Conservation (phyloP, 2,888 invertebrate genomes). For the Rosalia funebris region DNA sequence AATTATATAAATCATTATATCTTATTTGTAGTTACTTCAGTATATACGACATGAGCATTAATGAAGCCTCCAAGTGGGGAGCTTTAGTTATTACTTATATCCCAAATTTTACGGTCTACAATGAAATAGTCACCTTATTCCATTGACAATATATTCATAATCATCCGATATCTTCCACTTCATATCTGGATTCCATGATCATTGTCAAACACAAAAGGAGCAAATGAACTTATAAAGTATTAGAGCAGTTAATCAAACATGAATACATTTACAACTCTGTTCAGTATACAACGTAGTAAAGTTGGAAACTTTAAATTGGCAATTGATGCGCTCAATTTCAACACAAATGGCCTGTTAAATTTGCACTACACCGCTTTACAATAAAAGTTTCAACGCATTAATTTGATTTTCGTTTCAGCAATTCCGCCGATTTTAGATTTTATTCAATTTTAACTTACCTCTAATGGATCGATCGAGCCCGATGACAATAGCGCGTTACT, state of each 20-base stretch:
- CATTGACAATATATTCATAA: no score
- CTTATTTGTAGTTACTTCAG: no score
- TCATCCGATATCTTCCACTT: no score
- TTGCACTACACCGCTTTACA: not conserved
- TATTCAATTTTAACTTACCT: conserved; percentile 10
- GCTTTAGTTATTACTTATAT: no score
- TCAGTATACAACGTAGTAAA: not conserved
- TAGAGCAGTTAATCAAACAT: not conserved
- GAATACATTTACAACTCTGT: not conserved
- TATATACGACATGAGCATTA: no score
- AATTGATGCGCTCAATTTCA: conserved; percentile 1
- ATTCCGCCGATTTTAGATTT: not conserved
- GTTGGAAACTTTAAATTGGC: not conserved
- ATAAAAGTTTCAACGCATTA: conserved; percentile 1
- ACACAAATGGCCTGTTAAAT: not conserved
- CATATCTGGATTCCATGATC: no score
- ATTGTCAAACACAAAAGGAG: no score
- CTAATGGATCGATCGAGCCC: not conserved
- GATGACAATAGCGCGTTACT: not conserved
- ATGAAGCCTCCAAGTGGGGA: no score
- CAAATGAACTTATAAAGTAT: no score
- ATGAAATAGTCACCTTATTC: no score
- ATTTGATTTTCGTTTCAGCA: conserved; percentile 3
- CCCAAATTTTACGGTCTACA: no score
- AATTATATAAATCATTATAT: no score